These are phyloP conservation scores for Oedothorax gibbosus DNA, from an alignment of 1,140 invertebrate genomes.

Conservation along the genomic window DNA sequence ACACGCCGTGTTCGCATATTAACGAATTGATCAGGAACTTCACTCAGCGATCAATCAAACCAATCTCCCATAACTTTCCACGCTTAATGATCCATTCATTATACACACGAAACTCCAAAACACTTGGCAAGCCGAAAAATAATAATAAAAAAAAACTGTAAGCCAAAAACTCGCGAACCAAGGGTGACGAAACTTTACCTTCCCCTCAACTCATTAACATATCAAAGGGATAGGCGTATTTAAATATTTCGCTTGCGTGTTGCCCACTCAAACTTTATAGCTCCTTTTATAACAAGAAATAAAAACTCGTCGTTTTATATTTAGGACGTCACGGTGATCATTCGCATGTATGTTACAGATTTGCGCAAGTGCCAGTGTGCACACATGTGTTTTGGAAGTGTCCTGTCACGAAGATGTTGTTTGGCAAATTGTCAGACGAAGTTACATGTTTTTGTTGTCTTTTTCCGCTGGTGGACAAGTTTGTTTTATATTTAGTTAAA, in stretches of 20 bases:
- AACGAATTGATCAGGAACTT: slow-evolving; percentile 22
- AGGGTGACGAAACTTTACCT: slow-evolving; percentile 28
- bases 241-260: slow-evolving; percentile 40
- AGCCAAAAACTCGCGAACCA: neutral
- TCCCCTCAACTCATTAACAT: slow-evolving; percentile 28
- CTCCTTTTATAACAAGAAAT: slow-evolving; percentile 31
- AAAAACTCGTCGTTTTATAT: slow-evolving; percentile 32
- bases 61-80: slow-evolving; percentile 26
- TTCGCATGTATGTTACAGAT: slow-evolving; percentile 34
- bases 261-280: slow-evolving; percentile 34
- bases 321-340: slow-evolving; percentile 14
- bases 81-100: neutral
- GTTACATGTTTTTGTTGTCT: no score
- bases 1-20: neutral
- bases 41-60: slow-evolving; percentile 16
- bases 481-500: no score
- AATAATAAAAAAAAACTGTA: neutral
- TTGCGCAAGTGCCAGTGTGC: slow-evolving; percentile 13
- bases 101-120: neutral
- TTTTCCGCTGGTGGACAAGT: no score
- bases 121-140: neutral
- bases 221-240: slow-evolving; percentile 24
- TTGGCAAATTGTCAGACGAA: slow-evolving; percentile 29
- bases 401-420: slow-evolving; percentile 6
- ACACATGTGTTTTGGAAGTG: slow-evolving; percentile 2